A percentile compares a stretch with the other conserved stretches of the same genome.
phyloP scores from a whole-genome alignment of 2,888 invertebrate species.

The Epirrita christyi region DNA sequence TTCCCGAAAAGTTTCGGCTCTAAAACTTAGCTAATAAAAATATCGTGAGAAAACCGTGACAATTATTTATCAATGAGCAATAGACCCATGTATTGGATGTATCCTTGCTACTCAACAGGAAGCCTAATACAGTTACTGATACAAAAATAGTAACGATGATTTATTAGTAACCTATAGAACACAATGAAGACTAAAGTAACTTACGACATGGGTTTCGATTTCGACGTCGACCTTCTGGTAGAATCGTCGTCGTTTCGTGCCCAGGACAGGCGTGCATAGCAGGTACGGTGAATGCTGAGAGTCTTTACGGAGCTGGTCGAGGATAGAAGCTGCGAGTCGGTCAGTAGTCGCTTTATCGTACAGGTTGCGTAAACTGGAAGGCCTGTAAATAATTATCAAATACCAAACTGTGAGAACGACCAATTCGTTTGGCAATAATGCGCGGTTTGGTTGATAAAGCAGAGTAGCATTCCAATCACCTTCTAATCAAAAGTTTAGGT shows the following conservation, averaged over 20 bases:
- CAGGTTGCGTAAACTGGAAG: slow-evolving; percentile 89
- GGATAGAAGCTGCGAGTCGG: slow-evolving; percentile 86
- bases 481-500: neutral
- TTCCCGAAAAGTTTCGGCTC: no score
- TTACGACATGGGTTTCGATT: slow-evolving; percentile 95
- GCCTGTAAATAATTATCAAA: slow-evolving; percentile 67
- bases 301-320: slow-evolving; percentile 86
- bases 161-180: neutral
- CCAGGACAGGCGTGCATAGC: slow-evolving; percentile 92
- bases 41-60: slow-evolving; percentile 4
- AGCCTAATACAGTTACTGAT: neutral
- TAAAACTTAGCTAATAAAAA: no score
- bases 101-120: slow-evolving; percentile 14
- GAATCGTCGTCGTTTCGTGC: slow-evolving; percentile 88
- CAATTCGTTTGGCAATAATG: slow-evolving; percentile 16
- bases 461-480: neutral
- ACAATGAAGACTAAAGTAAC: slow-evolving; percentile 56
- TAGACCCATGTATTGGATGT: slow-evolving; percentile 8
- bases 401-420: slow-evolving; percentile 8
- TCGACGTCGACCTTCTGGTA: slow-evolving; percentile 90
- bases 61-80: slow-evolving; percentile 3
- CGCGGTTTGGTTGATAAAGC: neutral
- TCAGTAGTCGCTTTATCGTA: slow-evolving; percentile 92
- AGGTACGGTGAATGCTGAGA: slow-evolving; percentile 89
- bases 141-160: slow-evolving; percentile 10